Percentiles rank a stretch among this genome's conserved stretches.
These are phyloP conservation scores for Coenonympha arcania DNA, from an alignment of 2,888 invertebrate genomes.

Conservation along the genomic window DNA sequence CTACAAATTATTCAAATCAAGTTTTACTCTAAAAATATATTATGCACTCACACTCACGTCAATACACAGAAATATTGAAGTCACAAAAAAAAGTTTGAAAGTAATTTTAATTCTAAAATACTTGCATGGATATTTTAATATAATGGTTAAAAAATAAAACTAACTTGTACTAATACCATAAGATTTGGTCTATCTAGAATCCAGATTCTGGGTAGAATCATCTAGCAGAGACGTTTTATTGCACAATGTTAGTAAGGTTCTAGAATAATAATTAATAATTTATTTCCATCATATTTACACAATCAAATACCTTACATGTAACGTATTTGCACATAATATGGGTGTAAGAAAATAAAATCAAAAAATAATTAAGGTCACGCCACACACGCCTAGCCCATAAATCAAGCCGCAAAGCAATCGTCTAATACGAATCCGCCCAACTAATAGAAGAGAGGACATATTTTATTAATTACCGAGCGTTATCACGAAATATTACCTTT, in stretches of 20 bases:
- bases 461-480: slow-evolving; percentile 69
- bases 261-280: not conserved
- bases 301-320: not conserved
- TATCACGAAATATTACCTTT: slow-evolving; percentile 73
- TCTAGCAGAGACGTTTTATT: too few species aligned
- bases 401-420: slow-evolving; percentile 32
- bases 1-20: not conserved
- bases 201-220: too few species aligned
- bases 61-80: too few species aligned
- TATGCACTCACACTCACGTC: too few species aligned
- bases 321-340: not conserved
- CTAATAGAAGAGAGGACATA: slow-evolving; percentile 60
- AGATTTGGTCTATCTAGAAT: too few species aligned
- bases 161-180: too few species aligned
- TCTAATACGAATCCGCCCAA: slow-evolving; percentile 41
- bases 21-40: not conserved
- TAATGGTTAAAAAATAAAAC: too few species aligned
- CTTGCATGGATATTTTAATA: too few species aligned
- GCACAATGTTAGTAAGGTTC: too few species aligned
- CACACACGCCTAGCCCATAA: slow-evolving; percentile 32
- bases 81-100: too few species aligned
- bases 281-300: not conserved
- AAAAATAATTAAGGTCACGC: slow-evolving; percentile 49
- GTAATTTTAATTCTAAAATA: too few species aligned
- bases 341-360: slow-evolving; percentile 19